phyloP scores from a whole-genome alignment of 1,140 invertebrate species.

The Formica selysi region DNA sequence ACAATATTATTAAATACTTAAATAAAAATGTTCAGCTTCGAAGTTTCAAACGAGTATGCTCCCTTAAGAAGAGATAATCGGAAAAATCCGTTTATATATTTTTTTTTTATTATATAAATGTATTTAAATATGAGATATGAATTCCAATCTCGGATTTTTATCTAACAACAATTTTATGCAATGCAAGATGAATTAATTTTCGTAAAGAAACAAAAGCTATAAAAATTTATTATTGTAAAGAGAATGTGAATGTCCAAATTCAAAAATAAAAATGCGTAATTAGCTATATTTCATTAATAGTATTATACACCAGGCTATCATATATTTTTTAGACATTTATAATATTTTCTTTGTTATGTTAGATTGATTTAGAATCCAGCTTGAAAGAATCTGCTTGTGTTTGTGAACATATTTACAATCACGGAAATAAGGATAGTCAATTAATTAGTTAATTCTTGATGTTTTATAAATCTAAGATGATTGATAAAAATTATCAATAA shows the following conservation, averaged over 20 bases:
- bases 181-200: background rate
- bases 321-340: conserved; percentile 29
- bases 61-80: conserved; percentile 3
- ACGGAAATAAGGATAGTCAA: background rate
- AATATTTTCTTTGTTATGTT: background rate
- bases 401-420: background rate
- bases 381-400: background rate
- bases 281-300: background rate
- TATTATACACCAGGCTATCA: too few relatives aligned
- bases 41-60: too few relatives aligned
- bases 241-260: background rate
- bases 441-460: background rate
- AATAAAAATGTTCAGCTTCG: too few relatives aligned
- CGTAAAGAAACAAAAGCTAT: background rate
- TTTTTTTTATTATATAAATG: background rate
- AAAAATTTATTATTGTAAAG: conserved; percentile 14
- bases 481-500: too few relatives aligned
- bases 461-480: background rate
- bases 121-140: background rate
- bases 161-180: background rate
- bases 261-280: conserved; percentile 1
- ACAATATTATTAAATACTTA: too few relatives aligned
- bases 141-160: background rate
- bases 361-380: background rate
- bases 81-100: conserved; percentile 22